These are phyloP conservation scores for Oscheius myriophilus DNA, from an alignment of 2,888 invertebrate species.

Conservation along the genomic window DNA sequence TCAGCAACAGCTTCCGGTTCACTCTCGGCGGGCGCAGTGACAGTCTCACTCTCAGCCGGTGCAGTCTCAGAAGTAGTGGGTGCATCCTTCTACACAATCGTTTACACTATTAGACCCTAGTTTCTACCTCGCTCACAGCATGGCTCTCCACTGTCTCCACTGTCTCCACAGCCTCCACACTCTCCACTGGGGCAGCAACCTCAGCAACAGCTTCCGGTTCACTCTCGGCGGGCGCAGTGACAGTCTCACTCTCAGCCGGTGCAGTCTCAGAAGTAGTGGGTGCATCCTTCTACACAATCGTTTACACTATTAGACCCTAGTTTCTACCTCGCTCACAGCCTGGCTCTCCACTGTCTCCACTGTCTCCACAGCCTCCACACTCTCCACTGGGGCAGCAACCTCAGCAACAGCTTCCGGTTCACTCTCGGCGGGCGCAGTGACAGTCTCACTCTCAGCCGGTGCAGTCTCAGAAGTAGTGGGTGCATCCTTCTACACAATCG, in stretches of 20 bases:
- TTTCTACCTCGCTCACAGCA: too few relatives aligned
- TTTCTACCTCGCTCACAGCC: too few relatives aligned
- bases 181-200: too few relatives aligned
- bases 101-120: constrained; percentile 3
- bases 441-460: background rate
- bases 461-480: constrained; percentile 7
- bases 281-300: constrained; percentile 2
- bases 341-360: too few relatives aligned
- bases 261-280: background rate
- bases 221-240: background rate
- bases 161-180: too few relatives aligned
- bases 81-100: background rate
- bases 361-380: too few relatives aligned
- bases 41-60: background rate
- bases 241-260: background rate
- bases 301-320: too few relatives aligned
- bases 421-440: background rate
- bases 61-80: constrained; percentile 7
- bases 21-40: background rate
- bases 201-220: background rate
- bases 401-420: constrained; percentile 10
- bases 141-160: too few relatives aligned
- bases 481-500: background rate
- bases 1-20: constrained; percentile 10
- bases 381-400: background rate